phyloP scores from a whole-genome alignment of 2,797 vertebrate genomes.

The Chaetophractus vellerosus region DNA sequence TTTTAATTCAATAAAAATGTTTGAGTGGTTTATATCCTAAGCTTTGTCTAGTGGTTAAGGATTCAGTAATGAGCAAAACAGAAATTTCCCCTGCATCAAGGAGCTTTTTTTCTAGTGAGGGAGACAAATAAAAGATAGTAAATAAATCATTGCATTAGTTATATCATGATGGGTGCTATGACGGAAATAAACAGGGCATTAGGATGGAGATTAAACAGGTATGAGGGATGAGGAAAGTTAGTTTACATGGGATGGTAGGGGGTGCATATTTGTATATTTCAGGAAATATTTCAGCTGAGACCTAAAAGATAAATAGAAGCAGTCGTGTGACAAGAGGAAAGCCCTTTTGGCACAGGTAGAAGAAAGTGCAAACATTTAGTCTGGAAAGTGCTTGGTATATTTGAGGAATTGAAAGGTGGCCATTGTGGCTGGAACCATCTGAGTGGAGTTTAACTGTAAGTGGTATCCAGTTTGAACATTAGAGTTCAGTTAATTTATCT shows the following conservation, averaged over 20 bases:
- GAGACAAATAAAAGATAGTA: neutral
- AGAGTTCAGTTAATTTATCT: neutral
- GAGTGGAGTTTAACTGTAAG: neutral
- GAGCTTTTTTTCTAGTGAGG: neutral
- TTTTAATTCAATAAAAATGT: neutral
- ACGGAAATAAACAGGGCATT: neutral
- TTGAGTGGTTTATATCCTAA: no score
- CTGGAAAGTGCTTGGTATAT: neutral
- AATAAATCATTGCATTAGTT: neutral
- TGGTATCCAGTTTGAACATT: neutral
- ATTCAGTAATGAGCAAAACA: neutral
- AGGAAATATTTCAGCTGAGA: neutral
- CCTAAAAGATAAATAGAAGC: neutral
- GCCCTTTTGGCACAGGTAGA: neutral
- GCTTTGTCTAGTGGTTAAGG: neutral
- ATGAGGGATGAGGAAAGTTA: neutral
- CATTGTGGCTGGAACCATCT: neutral
- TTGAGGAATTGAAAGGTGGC: conserved; percentile 6
- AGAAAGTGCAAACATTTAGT: neutral
- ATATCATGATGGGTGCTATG: neutral
- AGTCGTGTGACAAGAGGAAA: neutral
- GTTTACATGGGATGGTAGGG: neutral
- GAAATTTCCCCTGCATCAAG: neutral
- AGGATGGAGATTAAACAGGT: neutral
- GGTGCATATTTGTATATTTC: neutral